Evolutionary conservation across 2,888 invertebrate species (phyloP), one percentile per base, ranked within the genome.

Genomic region (Nineta flava): DNA sequence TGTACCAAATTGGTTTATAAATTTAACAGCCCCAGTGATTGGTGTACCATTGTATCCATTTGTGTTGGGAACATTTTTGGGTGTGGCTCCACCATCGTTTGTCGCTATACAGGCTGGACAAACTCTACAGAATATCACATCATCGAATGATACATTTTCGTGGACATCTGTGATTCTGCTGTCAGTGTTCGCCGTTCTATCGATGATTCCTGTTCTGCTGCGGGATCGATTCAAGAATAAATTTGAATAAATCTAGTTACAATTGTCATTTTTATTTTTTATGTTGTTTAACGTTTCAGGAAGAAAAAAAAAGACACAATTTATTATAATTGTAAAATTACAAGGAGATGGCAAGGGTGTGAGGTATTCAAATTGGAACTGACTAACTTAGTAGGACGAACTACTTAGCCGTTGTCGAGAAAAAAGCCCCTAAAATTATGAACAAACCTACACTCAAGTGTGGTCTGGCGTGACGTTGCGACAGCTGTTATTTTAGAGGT

Each of bases 1-100:
- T 63, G 72, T 99, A 59, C 99, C 99, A 7, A 99, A 99, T 68
- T 99, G 99, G 99, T 96, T 99, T 66, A 96, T 96, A 56, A 96
- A 96, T 69, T 76, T 99, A 62, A 83, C 91, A 0, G 90, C 96
- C 54, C 99, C 99, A 40, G 88, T 99, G 35, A 87, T 99, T 59
- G 93, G 94, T 58, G 96, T 99, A 35, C 95, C 96, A 1, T 67
- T 97, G 53, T 62, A 78, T 55, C 91, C 92, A 52, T 99, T 99
- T 70, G 91, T 90, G 55, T 63, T 93, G 51, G 99, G 99, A 55
- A 99, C 99, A 52, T 96, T 99, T 67, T 75, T 97, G 55, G 90
- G 95, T 55, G 95, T 95, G 10, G 94, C 91, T 1, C 96, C 97
- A 44, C 97, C 97, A 4, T 95, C 96, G 1, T 88, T 99, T 65